phyloP scores from a whole-genome alignment of 2,113 vertebrate species.

The Bostrychus sinensis region DNA sequence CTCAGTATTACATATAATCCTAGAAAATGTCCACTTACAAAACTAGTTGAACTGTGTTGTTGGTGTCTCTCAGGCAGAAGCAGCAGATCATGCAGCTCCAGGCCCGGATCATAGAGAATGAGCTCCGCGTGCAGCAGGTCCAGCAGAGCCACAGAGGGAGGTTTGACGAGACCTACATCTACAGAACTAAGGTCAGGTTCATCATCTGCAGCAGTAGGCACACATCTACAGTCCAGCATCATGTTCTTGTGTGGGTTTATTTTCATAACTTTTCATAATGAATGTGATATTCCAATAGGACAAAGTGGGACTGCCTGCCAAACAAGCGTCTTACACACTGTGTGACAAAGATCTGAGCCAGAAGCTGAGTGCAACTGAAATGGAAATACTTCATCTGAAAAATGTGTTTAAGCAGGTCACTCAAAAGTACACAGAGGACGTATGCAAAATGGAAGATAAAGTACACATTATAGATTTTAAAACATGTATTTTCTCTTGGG shows the following conservation, averaged over 20 bases:
- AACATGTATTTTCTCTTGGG: too few relatives aligned
- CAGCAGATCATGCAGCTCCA: constrained; percentile 92
- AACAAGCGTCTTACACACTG: constrained; percentile 22
- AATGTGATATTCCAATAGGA: constrained; percentile 53
- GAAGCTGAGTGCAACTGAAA: constrained; percentile 84
- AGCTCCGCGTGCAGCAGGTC: constrained; percentile 87
- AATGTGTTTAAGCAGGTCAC: constrained; percentile 9
- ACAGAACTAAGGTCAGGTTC: constrained; percentile 82
- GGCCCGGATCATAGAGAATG: constrained; percentile 91
- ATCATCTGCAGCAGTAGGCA: too few relatives aligned
- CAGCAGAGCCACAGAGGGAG: constrained; percentile 83
- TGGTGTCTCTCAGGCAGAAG: constrained; percentile 85
- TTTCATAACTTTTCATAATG: background rate
- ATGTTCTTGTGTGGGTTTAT: too few relatives aligned
- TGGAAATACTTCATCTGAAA: constrained; percentile 85
- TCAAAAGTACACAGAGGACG: constrained; percentile 6
- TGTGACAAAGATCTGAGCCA: constrained; percentile 85
- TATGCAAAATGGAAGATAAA: constrained; percentile 8
- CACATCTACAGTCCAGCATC: too few relatives aligned
- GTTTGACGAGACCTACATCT: constrained; percentile 80
- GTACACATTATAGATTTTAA: too few relatives aligned
- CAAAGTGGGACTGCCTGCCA: constrained; percentile 1
- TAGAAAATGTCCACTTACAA: too few relatives aligned
- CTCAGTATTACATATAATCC: too few relatives aligned
- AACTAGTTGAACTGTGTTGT: background rate